Evolutionary conservation across 2,888 invertebrate species (phyloP).

Genomic region (Meandrusa payeni): DNA sequence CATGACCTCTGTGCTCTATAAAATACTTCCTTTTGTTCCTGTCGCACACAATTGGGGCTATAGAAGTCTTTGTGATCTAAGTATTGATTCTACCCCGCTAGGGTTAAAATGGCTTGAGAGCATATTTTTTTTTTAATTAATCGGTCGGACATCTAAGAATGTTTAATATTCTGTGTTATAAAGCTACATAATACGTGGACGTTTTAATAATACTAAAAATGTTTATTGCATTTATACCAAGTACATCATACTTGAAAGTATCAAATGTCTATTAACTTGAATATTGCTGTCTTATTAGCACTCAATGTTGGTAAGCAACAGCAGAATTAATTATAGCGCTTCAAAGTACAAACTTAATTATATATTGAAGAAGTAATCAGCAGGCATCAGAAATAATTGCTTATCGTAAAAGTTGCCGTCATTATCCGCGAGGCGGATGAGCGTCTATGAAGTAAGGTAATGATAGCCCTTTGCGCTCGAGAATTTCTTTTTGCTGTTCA

Average conservation of each 20-base stretch:
- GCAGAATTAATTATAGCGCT: slow-evolving; percentile 17
- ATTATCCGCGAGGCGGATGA: slow-evolving; percentile 19
- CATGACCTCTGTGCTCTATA: no score
- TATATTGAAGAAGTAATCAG: slow-evolving; percentile 23
- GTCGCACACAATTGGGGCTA: no score
- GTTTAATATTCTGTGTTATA: no score
- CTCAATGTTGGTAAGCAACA: slow-evolving; percentile 3
- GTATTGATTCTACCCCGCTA: no score
- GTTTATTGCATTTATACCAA: slow-evolving; percentile 2
- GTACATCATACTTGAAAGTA: neutral
- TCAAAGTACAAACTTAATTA: slow-evolving; percentile 23
- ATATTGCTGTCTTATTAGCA: slow-evolving; percentile 12
- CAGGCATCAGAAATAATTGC: slow-evolving; percentile 23
- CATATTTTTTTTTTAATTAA: no score
- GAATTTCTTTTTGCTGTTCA: slow-evolving; percentile 9
- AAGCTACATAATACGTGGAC: neutral
- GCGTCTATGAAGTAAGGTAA: slow-evolving; percentile 15
- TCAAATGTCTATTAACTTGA: slow-evolving; percentile 9
- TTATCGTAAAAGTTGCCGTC: slow-evolving; percentile 24
- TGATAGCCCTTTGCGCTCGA: slow-evolving; percentile 15
- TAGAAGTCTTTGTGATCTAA: no score
- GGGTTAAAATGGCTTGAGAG: no score
- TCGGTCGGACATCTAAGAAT: no score
- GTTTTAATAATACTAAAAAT: neutral
- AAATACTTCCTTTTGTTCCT: no score